phyloP scores from a whole-genome alignment of 2,888 invertebrate genomes.

The Aleiodes testaceus region DNA sequence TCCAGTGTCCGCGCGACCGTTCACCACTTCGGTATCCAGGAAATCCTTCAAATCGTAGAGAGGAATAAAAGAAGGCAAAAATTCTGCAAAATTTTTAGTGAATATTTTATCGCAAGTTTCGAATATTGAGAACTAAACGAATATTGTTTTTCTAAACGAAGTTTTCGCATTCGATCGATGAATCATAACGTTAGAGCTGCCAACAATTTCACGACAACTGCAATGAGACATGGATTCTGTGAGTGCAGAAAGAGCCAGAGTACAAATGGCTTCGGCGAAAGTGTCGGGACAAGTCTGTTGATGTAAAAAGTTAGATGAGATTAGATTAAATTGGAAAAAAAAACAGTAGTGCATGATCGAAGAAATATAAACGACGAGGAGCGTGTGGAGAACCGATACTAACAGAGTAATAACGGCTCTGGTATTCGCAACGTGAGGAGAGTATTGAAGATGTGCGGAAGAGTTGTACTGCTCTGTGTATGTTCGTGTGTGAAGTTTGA shows the following conservation, averaged over 20 bases:
- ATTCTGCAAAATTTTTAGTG: no score
- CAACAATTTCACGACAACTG: background rate
- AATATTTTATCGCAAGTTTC: no score
- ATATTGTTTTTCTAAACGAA: no score
- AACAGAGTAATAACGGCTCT: slow-evolving; percentile 42
- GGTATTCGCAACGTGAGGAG: slow-evolving; percentile 43
- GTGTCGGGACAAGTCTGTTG: slow-evolving; percentile 9
- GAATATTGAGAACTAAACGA: background rate
- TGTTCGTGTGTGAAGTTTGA: no score
- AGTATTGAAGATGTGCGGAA: slow-evolving; percentile 32
- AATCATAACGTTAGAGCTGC: no score
- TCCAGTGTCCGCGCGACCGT: slow-evolving; percentile 65
- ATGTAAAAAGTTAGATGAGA: slow-evolving; percentile 19
- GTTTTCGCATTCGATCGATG: no score
- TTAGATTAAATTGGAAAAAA: background rate
- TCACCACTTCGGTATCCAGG: slow-evolving; percentile 54
- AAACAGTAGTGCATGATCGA: slow-evolving; percentile 9
- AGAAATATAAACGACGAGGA: slow-evolving; percentile 34
- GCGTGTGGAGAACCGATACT: slow-evolving; percentile 41
- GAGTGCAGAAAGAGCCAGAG: slow-evolving; percentile 4
- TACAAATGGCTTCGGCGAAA: slow-evolving; percentile 31
- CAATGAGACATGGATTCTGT: background rate
- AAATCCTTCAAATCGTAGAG: background rate
- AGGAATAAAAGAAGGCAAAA: background rate
- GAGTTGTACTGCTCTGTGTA: slow-evolving; percentile 27